Conservation (phyloP, 2,797 vertebrate genomes). For the Takifugu ocellatus region DNA sequence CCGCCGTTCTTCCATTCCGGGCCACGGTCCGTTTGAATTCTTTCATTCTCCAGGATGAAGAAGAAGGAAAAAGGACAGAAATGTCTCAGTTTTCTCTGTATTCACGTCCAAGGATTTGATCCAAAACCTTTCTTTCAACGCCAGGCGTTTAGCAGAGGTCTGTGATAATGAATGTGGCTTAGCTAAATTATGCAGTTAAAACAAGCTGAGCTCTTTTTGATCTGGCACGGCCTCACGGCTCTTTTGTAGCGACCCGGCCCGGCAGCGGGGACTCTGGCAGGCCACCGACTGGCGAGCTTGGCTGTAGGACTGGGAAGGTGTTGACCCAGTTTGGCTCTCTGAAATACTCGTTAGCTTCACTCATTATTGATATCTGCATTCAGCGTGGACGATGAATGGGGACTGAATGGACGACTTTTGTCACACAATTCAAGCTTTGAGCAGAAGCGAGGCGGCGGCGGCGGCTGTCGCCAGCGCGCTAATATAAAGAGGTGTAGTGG, state of each 20-base stretch:
- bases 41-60: slow-evolving; percentile 24
- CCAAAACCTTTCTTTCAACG: slow-evolving; percentile 23
- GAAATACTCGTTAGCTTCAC: slow-evolving; percentile 12
- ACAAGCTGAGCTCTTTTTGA: slow-evolving; percentile 44
- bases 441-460: neutral
- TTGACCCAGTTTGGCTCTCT: slow-evolving; percentile 43
- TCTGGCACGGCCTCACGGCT: slow-evolving; percentile 47
- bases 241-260: slow-evolving; percentile 38
- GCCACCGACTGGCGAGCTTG: slow-evolving; percentile 51
- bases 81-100: slow-evolving; percentile 36
- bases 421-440: neutral
- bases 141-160: slow-evolving; percentile 64
- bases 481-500: neutral
- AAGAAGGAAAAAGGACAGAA: slow-evolving; percentile 7
- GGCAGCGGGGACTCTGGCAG: slow-evolving; percentile 52
- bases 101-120: slow-evolving; percentile 40
- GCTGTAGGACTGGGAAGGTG: slow-evolving; percentile 56
- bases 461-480: neutral
- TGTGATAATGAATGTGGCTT: slow-evolving; percentile 66
- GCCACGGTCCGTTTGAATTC: slow-evolving; percentile 24
- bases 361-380: slow-evolving; percentile 30
- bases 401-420: neutral
- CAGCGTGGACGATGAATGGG: slow-evolving; percentile 3
- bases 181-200: slow-evolving; percentile 71
- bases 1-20: slow-evolving; percentile 30